Evolutionary conservation across 1,140 invertebrate genomes (phyloP).

Genomic region (Drosophila eugracilis): DNA sequence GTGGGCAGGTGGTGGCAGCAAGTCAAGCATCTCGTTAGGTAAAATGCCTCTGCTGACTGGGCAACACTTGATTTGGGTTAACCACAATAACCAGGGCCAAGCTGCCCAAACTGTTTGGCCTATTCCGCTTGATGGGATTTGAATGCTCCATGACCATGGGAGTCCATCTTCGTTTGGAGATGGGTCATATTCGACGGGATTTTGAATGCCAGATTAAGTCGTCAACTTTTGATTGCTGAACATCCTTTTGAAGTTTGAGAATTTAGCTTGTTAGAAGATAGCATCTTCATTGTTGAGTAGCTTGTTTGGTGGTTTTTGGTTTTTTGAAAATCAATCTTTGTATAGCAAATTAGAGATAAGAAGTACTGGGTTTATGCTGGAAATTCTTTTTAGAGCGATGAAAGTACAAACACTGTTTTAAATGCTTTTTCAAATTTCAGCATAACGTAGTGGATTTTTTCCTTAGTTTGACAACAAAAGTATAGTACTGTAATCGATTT

Average conservation of each 20-base stretch:
- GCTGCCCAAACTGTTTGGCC: constrained; percentile 20
- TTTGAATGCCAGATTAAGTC: constrained; percentile 27
- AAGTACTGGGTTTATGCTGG: too few species aligned
- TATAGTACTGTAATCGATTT: too few species aligned
- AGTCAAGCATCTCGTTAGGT: constrained; percentile 50
- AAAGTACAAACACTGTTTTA: too few species aligned
- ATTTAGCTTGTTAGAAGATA: background rate
- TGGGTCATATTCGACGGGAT: constrained; percentile 16
- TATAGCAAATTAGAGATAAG: too few species aligned
- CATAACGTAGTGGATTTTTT: too few species aligned
- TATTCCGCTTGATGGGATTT: constrained; percentile 44
- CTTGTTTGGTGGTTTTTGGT: background rate
- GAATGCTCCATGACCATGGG: constrained; percentile 1
- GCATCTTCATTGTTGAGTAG: background rate
- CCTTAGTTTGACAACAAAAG: too few species aligned
- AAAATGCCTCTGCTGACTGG: constrained; percentile 56
- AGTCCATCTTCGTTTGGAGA: constrained; percentile 2
- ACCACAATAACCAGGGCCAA: constrained; percentile 10
- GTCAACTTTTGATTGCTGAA: constrained; percentile 25
- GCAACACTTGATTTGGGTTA: constrained; percentile 55
- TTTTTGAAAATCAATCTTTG: background rate
- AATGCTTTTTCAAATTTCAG: too few species aligned
- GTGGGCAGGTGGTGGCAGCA: constrained; percentile 1
- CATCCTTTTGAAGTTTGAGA: constrained; percentile 15
- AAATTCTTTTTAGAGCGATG: too few species aligned